Conservation (phyloP, 1,140 invertebrate species). For the Aphidius gifuensis region DNA sequence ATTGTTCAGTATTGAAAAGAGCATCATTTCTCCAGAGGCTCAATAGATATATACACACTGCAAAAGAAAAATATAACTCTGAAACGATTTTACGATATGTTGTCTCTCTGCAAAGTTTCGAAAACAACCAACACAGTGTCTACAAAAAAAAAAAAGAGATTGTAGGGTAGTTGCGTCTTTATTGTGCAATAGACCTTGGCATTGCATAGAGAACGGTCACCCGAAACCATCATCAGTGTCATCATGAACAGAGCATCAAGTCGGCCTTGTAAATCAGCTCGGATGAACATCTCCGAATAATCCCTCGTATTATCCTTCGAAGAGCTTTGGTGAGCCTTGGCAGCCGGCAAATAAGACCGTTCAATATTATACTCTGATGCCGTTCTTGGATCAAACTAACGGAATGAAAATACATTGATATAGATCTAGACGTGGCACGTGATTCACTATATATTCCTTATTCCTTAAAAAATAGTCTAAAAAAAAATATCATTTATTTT, state of each 20-base stretch:
- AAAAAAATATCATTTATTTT: too few species aligned
- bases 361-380: not conserved
- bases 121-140: not conserved
- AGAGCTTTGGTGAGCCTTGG: conserved; percentile 31
- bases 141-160: not conserved
- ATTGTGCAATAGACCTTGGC: conserved; percentile 31
- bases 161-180: conserved; percentile 18
- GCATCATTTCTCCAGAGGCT: not conserved
- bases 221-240: conserved; percentile 20
- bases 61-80: too few species aligned
- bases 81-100: too few species aligned
- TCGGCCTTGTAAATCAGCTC: conserved; percentile 49
- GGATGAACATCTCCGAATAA: conserved; percentile 49
- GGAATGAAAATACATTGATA: conserved; percentile 12
- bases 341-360: conserved; percentile 32
- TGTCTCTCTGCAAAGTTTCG: not conserved
- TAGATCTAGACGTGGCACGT: not conserved
- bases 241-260: conserved; percentile 24
- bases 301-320: conserved; percentile 45
- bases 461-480: too few species aligned
- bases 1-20: conserved; percentile 25
- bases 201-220: conserved; percentile 21
- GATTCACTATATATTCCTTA: too few species aligned
- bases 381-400: conserved; percentile 10
- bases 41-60: too few species aligned